These are phyloP conservation scores for Augochlorella aurata DNA, from an alignment of 2,888 invertebrate genomes.

Conservation along the genomic window DNA sequence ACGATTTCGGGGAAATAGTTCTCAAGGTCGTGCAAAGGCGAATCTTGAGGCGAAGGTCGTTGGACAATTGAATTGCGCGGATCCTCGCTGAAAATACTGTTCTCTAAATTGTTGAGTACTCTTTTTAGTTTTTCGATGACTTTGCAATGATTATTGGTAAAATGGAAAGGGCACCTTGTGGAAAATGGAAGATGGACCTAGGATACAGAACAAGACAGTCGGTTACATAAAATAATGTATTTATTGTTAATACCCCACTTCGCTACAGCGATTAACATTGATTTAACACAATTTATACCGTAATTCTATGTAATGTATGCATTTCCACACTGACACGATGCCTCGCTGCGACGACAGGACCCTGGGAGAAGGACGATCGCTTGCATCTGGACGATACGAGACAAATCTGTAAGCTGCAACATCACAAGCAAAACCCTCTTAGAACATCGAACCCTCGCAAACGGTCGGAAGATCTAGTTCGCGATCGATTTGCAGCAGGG, in stretches of 20 bases:
- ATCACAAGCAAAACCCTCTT: constrained; percentile 56
- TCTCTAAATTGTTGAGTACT: too few relatives aligned
- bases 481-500: not conserved
- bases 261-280: constrained; percentile 77
- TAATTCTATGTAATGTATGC: constrained; percentile 71
- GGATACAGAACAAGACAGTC: constrained; percentile 22
- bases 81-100: too few relatives aligned
- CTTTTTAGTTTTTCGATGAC: too few relatives aligned
- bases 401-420: constrained; percentile 71
- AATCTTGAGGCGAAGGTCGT: too few relatives aligned
- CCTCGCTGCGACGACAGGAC: constrained; percentile 64
- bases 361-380: constrained; percentile 63
- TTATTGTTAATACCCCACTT: constrained; percentile 77
- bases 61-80: too few relatives aligned
- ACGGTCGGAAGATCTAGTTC: not conserved
- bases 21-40: too few relatives aligned
- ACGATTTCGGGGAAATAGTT: too few relatives aligned
- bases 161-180: too few relatives aligned
- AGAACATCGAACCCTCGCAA: constrained; percentile 1
- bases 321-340: constrained; percentile 70
- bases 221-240: constrained; percentile 78
- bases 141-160: too few relatives aligned
- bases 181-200: not conserved
- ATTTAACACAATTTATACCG: constrained; percentile 73
- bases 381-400: constrained; percentile 66